These are phyloP conservation scores for Clunio marinus DNA, from an alignment of 2,888 invertebrate species.

Conservation along the genomic window DNA sequence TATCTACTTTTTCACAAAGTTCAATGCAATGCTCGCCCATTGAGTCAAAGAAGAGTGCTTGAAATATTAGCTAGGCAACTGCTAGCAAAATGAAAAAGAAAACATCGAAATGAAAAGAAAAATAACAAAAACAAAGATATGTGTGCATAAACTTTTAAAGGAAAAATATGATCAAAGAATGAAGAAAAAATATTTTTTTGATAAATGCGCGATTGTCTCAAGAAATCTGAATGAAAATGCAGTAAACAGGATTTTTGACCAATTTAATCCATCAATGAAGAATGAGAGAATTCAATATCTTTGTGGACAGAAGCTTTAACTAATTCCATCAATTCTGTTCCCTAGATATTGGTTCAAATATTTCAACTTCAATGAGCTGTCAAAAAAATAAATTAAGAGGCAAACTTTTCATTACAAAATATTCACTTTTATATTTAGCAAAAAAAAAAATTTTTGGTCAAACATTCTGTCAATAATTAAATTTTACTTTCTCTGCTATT, in stretches of 20 bases:
- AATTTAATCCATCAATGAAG: constrained; percentile 24
- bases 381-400: background rate
- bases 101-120: constrained; percentile 27
- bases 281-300: constrained; percentile 11
- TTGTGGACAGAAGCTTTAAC: constrained; percentile 23
- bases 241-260: constrained; percentile 44
- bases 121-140: background rate
- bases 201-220: background rate
- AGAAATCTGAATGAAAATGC: background rate
- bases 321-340: constrained; percentile 7
- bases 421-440: background rate
- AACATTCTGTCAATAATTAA: constrained; percentile 61
- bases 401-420: constrained; percentile 37
- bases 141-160: constrained; percentile 34
- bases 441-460: constrained; percentile 57
- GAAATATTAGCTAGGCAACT: constrained; percentile 42
- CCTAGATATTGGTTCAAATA: constrained; percentile 24
- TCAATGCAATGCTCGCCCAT: constrained; percentile 8
- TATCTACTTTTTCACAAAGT: no score
- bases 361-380: constrained; percentile 5
- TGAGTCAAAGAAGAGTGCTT: constrained; percentile 41
- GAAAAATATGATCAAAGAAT: constrained; percentile 39
- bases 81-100: constrained; percentile 36
- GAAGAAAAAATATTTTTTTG: constrained; percentile 25
- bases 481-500: constrained; percentile 39